Conservation (phyloP, 2,797 vertebrate species). For the Paguma larvata region DNA sequence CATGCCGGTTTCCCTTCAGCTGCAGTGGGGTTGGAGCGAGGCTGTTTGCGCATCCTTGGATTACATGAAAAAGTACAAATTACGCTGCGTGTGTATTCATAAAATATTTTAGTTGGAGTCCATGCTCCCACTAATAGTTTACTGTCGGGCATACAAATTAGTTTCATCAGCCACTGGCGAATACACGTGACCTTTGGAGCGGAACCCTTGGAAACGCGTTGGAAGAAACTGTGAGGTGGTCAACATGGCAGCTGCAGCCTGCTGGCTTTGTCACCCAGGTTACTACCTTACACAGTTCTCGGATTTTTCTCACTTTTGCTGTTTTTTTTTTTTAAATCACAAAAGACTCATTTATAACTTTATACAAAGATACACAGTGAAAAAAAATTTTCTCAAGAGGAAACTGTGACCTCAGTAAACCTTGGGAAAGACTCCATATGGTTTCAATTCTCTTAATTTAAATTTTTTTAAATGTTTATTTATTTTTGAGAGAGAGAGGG, state of each 20-base stretch:
- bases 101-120: background rate
- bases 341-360: conserved; percentile 31
- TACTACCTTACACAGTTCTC: background rate
- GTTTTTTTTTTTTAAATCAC: background rate
- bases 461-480: background rate
- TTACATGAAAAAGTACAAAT: background rate
- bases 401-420: conserved; percentile 26
- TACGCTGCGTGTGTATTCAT: background rate
- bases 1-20: background rate
- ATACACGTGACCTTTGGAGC: background rate
- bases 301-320: background rate
- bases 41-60: background rate
- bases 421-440: background rate
- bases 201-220: background rate
- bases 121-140: background rate
- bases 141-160: background rate
- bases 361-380: background rate
- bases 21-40: background rate
- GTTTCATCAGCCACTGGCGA: background rate
- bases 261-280: background rate
- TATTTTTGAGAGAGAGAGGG: too few species aligned
- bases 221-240: background rate
- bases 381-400: background rate
- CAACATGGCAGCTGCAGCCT: background rate
- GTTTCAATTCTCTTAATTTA: conserved; percentile 52